Evolutionary conservation across 2,797 vertebrate genomes (phyloP), one percentile per base, ranked within the genome.

Genomic region (Hyperoplus lanceolatus): DNA sequence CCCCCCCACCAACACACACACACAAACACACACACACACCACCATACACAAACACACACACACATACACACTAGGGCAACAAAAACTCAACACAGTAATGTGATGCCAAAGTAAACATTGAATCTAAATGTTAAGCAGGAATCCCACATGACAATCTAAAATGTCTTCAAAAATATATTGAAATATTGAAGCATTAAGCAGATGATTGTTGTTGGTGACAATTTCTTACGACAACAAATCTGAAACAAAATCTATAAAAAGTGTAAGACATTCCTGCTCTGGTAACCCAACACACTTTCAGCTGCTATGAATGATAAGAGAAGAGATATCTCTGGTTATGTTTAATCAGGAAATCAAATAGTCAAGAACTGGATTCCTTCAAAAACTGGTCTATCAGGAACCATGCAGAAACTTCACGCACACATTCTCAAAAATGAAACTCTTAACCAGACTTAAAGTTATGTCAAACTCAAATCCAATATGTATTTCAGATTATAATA

Each of bases 361-460:
- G n/a, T 9, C 4, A 51, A n/a, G 6, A 46, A 21, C 14, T 16
- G 13, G 6, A 16, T 13, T 39, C 9, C 10, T 9, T 5, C 9
- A 46, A 53, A 58, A 73, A 55, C 54, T 7, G 42, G 58, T 61
- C 38, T 14, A 39, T 68, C 5, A 39, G 48, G 42, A 56, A 21
- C 11, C 49, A 70, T 14, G 9, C 39, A 12, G 12, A 64, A 8
- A 69, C 3, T 2, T 41, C 29, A 64, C 6, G 18, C 1, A 49
- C 11, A 54, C n/a, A 38, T 5, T 16, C 2, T 11, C 15, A 21
- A 18, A 10, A 38, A 53, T 12, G 15, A 10, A 58, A 58, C 2
- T 53, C 1, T 29, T 38, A 43, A 15, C 10, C 10, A 58, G 10
- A 11, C 38, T n/a, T 50, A 14, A 43, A 49, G 58, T 56, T 1